These are phyloP conservation scores for Heliangelus exortis DNA, from an alignment of 2,797 vertebrate genomes.

Conservation along the genomic window DNA sequence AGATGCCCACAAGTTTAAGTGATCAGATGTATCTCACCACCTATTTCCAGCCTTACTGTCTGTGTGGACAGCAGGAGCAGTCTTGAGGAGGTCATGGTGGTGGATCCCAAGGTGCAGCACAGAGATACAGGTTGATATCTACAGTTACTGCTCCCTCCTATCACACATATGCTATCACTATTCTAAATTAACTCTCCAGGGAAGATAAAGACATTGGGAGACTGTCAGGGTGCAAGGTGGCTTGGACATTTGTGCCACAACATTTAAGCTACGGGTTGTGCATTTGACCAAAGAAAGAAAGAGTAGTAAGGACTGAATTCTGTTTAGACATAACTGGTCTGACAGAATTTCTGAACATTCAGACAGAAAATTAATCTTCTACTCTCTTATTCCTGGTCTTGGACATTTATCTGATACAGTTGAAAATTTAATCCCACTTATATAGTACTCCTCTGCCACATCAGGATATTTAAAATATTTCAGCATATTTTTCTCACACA, in stretches of 20 bases:
- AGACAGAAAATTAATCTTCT: neutral
- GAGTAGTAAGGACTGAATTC: neutral
- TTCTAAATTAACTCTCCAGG: neutral
- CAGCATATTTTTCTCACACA: neutral
- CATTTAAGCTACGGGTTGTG: neutral
- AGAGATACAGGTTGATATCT: neutral
- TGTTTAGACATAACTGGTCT: neutral
- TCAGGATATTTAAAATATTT: neutral
- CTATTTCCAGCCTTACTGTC: neutral
- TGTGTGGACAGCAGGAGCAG: neutral
- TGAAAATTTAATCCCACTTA: neutral
- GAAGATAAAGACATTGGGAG: neutral
- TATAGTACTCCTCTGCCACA: neutral
- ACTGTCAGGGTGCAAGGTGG: neutral
- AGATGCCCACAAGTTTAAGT: neutral
- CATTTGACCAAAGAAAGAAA: neutral
- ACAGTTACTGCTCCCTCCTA: neutral
- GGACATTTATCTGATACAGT: neutral
- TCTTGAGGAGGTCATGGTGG: fast-evolving
- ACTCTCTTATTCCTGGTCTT: neutral
- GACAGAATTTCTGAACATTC: neutral
- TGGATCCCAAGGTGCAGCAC: neutral
- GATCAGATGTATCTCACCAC: neutral
- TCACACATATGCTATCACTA: neutral
- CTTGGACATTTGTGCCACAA: neutral